A percentile compares a stretch with the other conserved stretches of the same genome.
Evolutionary conservation across 2,797 vertebrate genomes (phyloP).

Genomic region (Sebastes diploproa): DNA sequence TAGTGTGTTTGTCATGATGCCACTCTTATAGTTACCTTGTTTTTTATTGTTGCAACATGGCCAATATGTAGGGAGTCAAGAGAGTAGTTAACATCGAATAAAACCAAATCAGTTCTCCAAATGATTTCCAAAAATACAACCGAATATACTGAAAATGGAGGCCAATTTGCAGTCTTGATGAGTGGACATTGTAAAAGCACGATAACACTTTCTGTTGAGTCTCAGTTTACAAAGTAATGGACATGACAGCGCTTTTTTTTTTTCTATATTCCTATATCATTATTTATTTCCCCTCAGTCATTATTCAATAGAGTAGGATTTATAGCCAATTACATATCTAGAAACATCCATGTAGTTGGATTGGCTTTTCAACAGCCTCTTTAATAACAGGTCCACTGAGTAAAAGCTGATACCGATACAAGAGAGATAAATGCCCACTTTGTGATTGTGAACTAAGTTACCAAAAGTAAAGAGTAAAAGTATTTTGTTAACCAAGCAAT

Average conservation of each 20-base stretch:
- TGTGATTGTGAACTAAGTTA: no score
- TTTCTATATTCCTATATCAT: not conserved
- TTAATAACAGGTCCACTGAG: not conserved
- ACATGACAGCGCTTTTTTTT: no score
- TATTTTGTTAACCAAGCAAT: not conserved
- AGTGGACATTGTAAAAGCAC: not conserved
- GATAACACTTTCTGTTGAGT: not conserved
- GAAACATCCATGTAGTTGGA: not conserved
- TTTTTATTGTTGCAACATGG: not conserved
- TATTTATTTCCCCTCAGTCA: not conserved
- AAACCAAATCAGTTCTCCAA: not conserved
- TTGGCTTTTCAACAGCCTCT: not conserved
- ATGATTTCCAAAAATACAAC: not conserved
- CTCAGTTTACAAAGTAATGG: not conserved
- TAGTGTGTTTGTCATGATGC: no score
- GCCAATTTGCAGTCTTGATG: not conserved
- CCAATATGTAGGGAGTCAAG: not conserved
- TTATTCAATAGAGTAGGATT: not conserved
- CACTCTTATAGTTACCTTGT: not conserved
- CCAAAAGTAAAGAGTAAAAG: not conserved
- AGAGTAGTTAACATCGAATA: not conserved
- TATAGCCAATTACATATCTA: not conserved
- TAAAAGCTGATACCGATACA: not conserved
- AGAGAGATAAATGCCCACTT: no score
- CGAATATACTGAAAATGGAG: not conserved